A percentile compares a stretch with the other conserved stretches of the same genome.
phyloP scores from a whole-genome alignment of 2,888 invertebrate species.

The Drosophila mayaguana region DNA sequence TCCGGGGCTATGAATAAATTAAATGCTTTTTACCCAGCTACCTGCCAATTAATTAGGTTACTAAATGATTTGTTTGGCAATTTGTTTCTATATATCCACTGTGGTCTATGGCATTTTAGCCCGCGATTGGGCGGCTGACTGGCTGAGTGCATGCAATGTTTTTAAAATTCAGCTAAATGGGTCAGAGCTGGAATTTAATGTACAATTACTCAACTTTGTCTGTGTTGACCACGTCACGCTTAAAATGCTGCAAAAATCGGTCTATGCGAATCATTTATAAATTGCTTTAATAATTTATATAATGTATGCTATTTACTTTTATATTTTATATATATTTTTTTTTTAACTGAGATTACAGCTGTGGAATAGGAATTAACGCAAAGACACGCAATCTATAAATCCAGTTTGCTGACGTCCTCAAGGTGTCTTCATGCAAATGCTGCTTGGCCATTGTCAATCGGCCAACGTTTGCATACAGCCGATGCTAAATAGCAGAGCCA shows the following conservation, averaged over 20 bases:
- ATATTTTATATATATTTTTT: too few relatives aligned
- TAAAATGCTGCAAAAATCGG: neutral
- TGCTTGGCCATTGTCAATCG: slow-evolving; percentile 5
- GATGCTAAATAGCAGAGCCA: neutral
- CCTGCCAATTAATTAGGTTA: slow-evolving; percentile 60
- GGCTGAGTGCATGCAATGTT: neutral
- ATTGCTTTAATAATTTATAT: neutral
- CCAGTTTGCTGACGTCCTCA: neutral
- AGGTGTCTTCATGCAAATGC: neutral
- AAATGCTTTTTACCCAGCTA: slow-evolving; percentile 50
- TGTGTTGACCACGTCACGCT: neutral
- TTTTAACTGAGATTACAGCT: too few relatives aligned
- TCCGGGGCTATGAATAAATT: slow-evolving; percentile 61
- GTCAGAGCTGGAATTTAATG: neutral
- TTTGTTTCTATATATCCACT: slow-evolving; percentile 43
- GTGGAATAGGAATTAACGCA: too few relatives aligned
- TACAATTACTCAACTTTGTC: neutral
- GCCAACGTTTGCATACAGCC: neutral
- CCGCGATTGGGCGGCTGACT: neutral
- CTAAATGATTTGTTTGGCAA: slow-evolving; percentile 59
- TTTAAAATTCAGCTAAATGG: slow-evolving; percentile 2
- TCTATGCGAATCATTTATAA: neutral
- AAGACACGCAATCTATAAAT: neutral
- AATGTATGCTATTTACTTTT: neutral
- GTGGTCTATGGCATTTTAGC: neutral